Evolutionary conservation across 2,888 invertebrate genomes (phyloP), one percentile per base, ranked within the genome.

Genomic region (Gasteruption jaculator): DNA sequence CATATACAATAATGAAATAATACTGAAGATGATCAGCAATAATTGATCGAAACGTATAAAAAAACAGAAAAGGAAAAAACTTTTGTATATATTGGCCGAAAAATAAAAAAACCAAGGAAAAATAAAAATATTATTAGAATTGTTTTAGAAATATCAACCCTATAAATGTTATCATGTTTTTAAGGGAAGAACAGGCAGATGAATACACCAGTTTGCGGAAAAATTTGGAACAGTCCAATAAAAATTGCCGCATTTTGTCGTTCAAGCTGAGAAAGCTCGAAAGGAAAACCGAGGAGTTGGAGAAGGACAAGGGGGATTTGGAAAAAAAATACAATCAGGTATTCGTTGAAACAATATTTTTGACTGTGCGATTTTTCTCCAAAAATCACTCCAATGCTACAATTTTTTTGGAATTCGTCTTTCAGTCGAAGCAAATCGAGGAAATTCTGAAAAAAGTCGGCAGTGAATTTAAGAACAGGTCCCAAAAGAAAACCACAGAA

Each of bases 211-310:
- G 90, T 38, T 71, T 99, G 35, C 89, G 95, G 73, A 88, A 93
- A 64, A 96, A 96, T 71, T 77, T 99, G 53, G 97, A 99, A 63
- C 91, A 92, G 64, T 91, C 93, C 3, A 92, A 93, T 34, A 99
- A 99, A 71, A 97, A 97, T 74, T 97, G 97, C 73, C 81, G 99
- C 57, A 93, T 99, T 56, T 78, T 99, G 51, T 96, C 97, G 54
- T 99, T 99, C 73, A 99, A 99, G 73, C 74, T 99, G 53, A 83
- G 96, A 62, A 99, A 99, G 77, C 83, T 91, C 36, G 99, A 99
- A 71, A 80, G 96, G 46, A 85, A 83, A 70, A 79, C 85, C 37
- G 91, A 91, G 40, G 86, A 91, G 59, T 73, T 92, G 15, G 95
- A 95, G 65, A 80, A 81, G 33, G 95, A 96, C 57, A 90, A 91